phyloP scores from a whole-genome alignment of 1,140 invertebrate species.

The Drosophila watanabei region DNA sequence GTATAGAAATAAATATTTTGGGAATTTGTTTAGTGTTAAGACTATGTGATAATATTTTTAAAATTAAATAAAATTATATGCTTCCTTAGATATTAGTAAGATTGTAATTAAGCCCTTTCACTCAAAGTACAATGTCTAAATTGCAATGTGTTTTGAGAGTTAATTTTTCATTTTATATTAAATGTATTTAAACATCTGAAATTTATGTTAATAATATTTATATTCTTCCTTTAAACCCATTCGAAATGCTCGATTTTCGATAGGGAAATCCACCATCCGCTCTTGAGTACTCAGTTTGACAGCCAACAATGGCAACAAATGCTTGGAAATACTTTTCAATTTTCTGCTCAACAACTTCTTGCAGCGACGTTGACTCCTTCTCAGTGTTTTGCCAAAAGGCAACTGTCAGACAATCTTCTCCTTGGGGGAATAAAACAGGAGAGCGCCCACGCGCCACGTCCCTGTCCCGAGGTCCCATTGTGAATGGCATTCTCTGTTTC shows the following conservation, averaged over 20 bases:
- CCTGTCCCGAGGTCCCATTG: conserved; percentile 25
- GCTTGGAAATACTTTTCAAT: conserved; percentile 80
- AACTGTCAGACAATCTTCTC: conserved; percentile 45
- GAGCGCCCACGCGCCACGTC: not conserved
- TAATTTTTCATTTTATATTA: not conserved
- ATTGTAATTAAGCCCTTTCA: too few species aligned
- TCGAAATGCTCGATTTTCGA: not conserved
- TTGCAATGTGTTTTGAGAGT: not conserved
- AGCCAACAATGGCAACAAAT: conserved; percentile 59
- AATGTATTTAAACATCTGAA: not conserved
- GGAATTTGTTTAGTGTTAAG: not conserved
- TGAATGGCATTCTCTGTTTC: conserved; percentile 51
- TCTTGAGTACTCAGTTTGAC: conserved; percentile 44
- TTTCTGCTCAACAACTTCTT: conserved; percentile 81
- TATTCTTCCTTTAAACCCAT: not conserved
- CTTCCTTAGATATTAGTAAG: not conserved
- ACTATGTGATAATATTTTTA: too few species aligned
- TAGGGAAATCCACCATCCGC: conserved; percentile 18
- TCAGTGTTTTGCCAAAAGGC: conserved; percentile 48
- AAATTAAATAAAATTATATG: not conserved
- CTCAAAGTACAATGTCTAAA: too few species aligned
- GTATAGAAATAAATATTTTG: not conserved
- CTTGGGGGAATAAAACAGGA: conserved; percentile 11
- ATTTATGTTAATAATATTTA: not conserved
- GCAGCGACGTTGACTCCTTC: conserved; percentile 61